Evolutionary conservation across 2,888 invertebrate genomes (phyloP).

Genomic region (Oligia strigilis): DNA sequence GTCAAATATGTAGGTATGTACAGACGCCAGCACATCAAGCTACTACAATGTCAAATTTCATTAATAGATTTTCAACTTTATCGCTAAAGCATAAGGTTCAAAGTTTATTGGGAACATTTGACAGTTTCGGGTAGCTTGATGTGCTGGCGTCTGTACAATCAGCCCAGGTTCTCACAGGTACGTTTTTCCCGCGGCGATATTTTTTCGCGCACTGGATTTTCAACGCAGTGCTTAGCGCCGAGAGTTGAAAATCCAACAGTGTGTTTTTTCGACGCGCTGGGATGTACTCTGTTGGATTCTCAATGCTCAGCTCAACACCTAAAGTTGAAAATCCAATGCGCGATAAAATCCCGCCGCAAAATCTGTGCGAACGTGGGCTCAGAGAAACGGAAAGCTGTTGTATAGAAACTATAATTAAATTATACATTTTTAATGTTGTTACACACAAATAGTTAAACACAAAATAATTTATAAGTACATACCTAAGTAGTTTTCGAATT

Average conservation of each 20-base stretch:
- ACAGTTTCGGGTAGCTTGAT: no score
- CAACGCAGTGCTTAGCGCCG: background rate
- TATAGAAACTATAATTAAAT: background rate
- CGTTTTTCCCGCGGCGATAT: background rate
- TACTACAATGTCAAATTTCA: no score
- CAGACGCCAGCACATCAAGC: no score
- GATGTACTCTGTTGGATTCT: no score
- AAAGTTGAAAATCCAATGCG: background rate
- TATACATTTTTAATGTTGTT: constrained; percentile 11
- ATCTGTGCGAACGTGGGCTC: background rate
- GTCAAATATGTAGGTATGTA: constrained; percentile 7
- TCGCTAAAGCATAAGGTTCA: no score
- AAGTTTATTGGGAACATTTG: no score
- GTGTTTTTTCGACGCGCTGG: no score
- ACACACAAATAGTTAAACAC: constrained; percentile 1
- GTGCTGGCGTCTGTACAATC: background rate
- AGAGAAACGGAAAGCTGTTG: background rate
- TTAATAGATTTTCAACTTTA: no score
- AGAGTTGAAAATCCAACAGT: no score
- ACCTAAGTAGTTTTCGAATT: constrained; percentile 25
- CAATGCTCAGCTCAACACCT: background rate
- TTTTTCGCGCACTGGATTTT: background rate
- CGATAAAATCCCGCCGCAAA: background rate
- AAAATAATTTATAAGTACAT: constrained; percentile 8
- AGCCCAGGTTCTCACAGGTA: background rate